Evolutionary conservation across 1,140 invertebrate genomes (phyloP).

Genomic region (Trachymyrmex septentrionalis): DNA sequence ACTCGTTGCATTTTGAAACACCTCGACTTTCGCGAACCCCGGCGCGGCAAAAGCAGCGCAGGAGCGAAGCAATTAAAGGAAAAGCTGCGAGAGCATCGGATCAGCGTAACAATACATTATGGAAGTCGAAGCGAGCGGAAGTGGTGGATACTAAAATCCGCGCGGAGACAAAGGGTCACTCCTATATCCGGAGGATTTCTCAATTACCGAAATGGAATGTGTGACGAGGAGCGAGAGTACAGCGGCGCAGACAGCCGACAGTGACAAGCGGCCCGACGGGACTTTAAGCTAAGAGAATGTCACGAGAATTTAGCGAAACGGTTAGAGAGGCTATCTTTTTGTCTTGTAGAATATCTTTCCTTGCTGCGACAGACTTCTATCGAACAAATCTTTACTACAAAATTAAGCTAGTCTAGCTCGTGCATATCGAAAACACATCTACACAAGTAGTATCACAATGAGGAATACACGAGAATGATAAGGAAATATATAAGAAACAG

Average conservation of each 20-base stretch:
- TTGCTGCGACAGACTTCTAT: constrained; percentile 53
- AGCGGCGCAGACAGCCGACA: constrained; percentile 30
- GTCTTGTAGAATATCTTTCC: constrained; percentile 68
- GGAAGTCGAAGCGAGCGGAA: constrained; percentile 36
- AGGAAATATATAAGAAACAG: no score
- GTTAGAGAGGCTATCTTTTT: constrained; percentile 70
- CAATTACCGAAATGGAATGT: constrained; percentile 74
- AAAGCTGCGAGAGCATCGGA: constrained; percentile 6
- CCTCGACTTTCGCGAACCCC: not conserved
- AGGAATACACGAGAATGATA: not conserved
- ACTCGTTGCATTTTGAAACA: constrained; percentile 39
- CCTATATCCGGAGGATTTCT: constrained; percentile 65
- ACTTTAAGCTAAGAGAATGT: constrained; percentile 79
- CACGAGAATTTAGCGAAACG: constrained; percentile 76
- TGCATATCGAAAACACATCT: no score
- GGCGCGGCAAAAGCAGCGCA: not conserved
- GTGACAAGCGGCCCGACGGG: constrained; percentile 75
- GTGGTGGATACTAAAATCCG: constrained; percentile 45
- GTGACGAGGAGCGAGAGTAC: constrained; percentile 64
- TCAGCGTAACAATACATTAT: constrained; percentile 55
- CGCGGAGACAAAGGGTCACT: constrained; percentile 31
- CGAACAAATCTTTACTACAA: constrained; percentile 47
- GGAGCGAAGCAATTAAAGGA: constrained; percentile 37
- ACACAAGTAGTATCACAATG: not conserved
- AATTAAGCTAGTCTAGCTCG: constrained; percentile 46